phyloP scores from a whole-genome alignment of 1,140 invertebrate species.

The Zaprionus ornatus region DNA sequence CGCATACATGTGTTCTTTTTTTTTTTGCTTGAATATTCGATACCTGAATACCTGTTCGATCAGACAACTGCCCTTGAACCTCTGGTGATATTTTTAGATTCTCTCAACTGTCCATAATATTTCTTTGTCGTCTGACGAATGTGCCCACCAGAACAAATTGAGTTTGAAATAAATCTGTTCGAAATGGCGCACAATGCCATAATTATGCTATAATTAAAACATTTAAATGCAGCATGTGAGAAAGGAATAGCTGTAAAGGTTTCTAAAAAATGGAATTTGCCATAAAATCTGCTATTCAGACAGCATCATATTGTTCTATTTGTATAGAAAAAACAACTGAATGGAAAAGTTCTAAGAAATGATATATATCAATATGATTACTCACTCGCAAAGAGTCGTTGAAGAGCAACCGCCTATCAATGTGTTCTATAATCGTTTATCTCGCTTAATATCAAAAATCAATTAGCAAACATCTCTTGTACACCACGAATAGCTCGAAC shows the following conservation, averaged over 20 bases:
- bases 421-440: background rate
- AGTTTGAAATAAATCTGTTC: conserved; percentile 15
- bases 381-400: background rate
- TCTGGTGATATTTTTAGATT: conserved; percentile 15
- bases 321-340: background rate
- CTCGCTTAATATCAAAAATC: conserved; percentile 42
- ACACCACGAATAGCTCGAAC: conserved; percentile 22
- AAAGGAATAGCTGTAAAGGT: background rate
- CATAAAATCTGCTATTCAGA: background rate
- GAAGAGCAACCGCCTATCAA: background rate
- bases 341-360: background rate
- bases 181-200: conserved; percentile 11
- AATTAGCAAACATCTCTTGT: conserved; percentile 53
- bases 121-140: conserved; percentile 44
- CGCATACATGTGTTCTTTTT: background rate
- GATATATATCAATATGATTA: background rate
- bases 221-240: conserved; percentile 13
- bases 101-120: conserved; percentile 5
- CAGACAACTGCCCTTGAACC: conserved; percentile 22
- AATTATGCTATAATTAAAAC: conserved; percentile 31
- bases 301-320: background rate
- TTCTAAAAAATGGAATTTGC: background rate
- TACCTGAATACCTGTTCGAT: conserved; percentile 7
- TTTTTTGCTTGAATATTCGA: conserved; percentile 1
- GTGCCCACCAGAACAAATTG: background rate